Evolutionary conservation across 2,797 vertebrate genomes (phyloP), one percentile per base, ranked within the genome.

Genomic region (Pitangus sulphuratus): DNA sequence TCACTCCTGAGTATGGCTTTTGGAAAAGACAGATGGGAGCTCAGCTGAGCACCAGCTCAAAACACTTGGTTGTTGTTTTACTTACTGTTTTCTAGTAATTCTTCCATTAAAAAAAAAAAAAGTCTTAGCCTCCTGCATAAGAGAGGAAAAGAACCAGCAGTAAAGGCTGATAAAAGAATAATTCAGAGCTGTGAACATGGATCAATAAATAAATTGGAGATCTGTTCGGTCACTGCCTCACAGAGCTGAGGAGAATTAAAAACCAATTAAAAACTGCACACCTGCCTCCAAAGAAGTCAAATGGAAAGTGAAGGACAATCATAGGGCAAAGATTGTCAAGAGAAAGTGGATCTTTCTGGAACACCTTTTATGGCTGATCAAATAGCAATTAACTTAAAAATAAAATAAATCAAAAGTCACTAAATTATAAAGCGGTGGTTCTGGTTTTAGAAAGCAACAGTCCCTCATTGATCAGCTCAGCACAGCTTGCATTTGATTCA

Each of bases 201-300:
- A 93, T 89, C 84, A 83, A 77, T 94, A 92, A 88, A 57, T 61
- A 81, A 80, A 82, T 15, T 25, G 20, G 21, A 85, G 40, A 44
- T 51, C 24, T 72, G 16, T 62, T 92, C 89, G 88, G 75, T 53
- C 74, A 60, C 47, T 11, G 60, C 28, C 50, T 80, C 61, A 88
- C 54, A 77, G 81, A 86, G 82, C 74, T 79, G 50, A 90, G 64
- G 18, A 89, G 64, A 95, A 96, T 89, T 95, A 93, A 93, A 97
- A 95, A 74, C 9, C 91, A 78, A 90, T 95, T 97, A 89, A 85
- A 89, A 95, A 44, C 12, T 57, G 86, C 16, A 18, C 74, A 81
- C n/a, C 65, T 93, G 70, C 74, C 83, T 95, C 61, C 65, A 71
- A 87, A 4, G 81, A 54, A 66, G n/a, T 91, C 80, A 93, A 61